phyloP scores from a whole-genome alignment of 1,140 invertebrate species.

The Dryas iulia region DNA sequence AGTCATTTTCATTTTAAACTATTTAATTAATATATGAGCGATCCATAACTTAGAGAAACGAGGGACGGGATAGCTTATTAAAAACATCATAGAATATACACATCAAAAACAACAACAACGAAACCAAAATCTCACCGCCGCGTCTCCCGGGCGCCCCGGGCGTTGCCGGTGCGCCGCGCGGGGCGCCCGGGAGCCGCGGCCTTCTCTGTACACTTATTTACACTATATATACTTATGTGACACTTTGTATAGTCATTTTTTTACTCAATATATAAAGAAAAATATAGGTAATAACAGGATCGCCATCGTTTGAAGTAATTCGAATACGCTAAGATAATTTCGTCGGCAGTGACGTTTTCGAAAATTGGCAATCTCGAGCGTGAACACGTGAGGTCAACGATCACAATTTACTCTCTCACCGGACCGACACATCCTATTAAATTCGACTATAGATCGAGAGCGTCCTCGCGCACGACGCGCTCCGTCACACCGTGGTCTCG shows the following conservation, averaged over 20 bases:
- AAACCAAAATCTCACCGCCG: slow-evolving; percentile 20
- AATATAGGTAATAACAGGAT: slow-evolving; percentile 16
- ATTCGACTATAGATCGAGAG: slow-evolving; percentile 25
- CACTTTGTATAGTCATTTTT: slow-evolving; percentile 7
- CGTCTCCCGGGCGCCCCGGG: not conserved
- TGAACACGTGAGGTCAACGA: slow-evolving; percentile 19
- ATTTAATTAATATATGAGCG: slow-evolving; percentile 55
- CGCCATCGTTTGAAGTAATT: slow-evolving; percentile 19
- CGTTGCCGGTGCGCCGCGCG: not conserved
- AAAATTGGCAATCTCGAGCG: slow-evolving; percentile 30
- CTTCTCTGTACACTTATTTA: slow-evolving; percentile 28
- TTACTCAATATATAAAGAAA: slow-evolving; percentile 14
- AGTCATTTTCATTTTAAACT: slow-evolving; percentile 45
- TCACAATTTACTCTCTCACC: slow-evolving; percentile 16
- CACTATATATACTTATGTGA: slow-evolving; percentile 18
- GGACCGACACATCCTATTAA: slow-evolving; percentile 17
- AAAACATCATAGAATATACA: slow-evolving; percentile 54
- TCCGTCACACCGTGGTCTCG: slow-evolving; percentile 90
- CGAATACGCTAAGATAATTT: slow-evolving; percentile 27
- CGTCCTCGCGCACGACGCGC: slow-evolving; percentile 38
- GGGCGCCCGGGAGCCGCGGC: not conserved
- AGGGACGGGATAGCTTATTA: slow-evolving; percentile 70
- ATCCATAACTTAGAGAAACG: slow-evolving; percentile 60
- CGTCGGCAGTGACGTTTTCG: slow-evolving; percentile 36
- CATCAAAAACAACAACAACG: slow-evolving; percentile 35